Base-by-base conservation (phyloP, 2,797 vertebrate genomes). In the Erithacus rubecula region DNA sequence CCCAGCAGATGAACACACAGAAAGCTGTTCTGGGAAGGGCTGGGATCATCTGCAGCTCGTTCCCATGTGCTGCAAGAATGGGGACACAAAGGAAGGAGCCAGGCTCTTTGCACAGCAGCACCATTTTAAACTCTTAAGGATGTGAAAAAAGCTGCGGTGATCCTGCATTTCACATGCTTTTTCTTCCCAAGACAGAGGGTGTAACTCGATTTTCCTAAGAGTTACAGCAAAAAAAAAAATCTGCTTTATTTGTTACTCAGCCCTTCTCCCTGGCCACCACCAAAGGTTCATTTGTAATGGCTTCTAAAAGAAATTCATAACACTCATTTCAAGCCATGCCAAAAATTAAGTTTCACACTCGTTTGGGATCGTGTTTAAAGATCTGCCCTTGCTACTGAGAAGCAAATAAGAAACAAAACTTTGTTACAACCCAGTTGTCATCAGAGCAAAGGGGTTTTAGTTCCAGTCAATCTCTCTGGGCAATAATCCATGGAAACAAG, bases 1-100 rank as follows among this genome's bases (percentile, higher is more conserved):
- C 85, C 92, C 49, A 74, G 92, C 78, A 95, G 83, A 70, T 34
- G 85, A 94, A 62, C 83, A 59, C 81, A 51, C 65, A 26, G 8
- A 64, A 67, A 81, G 90, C 77, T 32, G 62, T 3, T 64, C 37
- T 62, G 75, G 32, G 70, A 55, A 41, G 1, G 49, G 59, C 51
- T 79, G 78, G 26, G 49, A 70, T 39, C 90, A 69, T 47, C 81
- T 36, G 83, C 62, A 52, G 80, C 65, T 80, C 34, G 4, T 84
- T 32, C 69, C 68, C 53, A 32, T 37, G 34, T 5, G 75, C 60
- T 51, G 27, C 68, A 63, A 4, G 16, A 64, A 39, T 5, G 13
- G 39, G 69, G 56, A 67, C 59, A 89, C 82, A 94, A 86, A 92
- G 83, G 32, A 58, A 78, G n/a, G 65, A 24, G 47, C 56, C 19